phyloP scores from a whole-genome alignment of 2,888 invertebrate genomes.

The Agriopis leucophaearia region DNA sequence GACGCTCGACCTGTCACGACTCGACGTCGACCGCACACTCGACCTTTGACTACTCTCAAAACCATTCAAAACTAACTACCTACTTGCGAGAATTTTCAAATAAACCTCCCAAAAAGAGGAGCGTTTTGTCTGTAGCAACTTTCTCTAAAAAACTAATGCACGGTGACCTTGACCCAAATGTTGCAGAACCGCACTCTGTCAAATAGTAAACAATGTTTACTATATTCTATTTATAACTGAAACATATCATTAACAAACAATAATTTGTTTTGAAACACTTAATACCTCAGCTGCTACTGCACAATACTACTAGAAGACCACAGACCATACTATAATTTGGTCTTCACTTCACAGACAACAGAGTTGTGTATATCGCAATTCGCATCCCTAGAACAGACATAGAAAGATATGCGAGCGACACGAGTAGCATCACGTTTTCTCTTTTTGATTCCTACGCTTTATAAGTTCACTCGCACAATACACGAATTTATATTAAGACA shows the following conservation, averaged over 20 bases:
- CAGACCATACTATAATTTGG: constrained; percentile 19
- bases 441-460: constrained; percentile 40
- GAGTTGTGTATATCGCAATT: constrained; percentile 31
- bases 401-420: constrained; percentile 34
- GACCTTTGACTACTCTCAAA: constrained; percentile 64
- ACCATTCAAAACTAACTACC: constrained; percentile 52
- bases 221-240: constrained; percentile 53
- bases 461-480: constrained; percentile 43
- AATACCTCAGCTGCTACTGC: constrained; percentile 12
- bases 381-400: constrained; percentile 32
- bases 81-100: background rate
- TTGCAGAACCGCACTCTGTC: constrained; percentile 54
- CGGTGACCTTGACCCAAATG: constrained; percentile 83
- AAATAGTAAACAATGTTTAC: constrained; percentile 53
- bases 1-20: constrained; percentile 83
- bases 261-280: constrained; percentile 20
- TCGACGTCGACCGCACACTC: constrained; percentile 69
- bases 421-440: constrained; percentile 35
- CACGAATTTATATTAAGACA: constrained; percentile 38
- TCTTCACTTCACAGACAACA: constrained; percentile 15
- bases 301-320: constrained; percentile 13
- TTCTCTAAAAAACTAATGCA: constrained; percentile 48
- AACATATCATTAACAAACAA: constrained; percentile 34
- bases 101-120: constrained; percentile 10
- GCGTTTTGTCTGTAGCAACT: constrained; percentile 25